A percentile compares a stretch with the other conserved stretches of the same genome.
These are phyloP conservation scores for Petaurus breviceps DNA, from an alignment of 2,113 vertebrate genomes.

Conservation along the genomic window DNA sequence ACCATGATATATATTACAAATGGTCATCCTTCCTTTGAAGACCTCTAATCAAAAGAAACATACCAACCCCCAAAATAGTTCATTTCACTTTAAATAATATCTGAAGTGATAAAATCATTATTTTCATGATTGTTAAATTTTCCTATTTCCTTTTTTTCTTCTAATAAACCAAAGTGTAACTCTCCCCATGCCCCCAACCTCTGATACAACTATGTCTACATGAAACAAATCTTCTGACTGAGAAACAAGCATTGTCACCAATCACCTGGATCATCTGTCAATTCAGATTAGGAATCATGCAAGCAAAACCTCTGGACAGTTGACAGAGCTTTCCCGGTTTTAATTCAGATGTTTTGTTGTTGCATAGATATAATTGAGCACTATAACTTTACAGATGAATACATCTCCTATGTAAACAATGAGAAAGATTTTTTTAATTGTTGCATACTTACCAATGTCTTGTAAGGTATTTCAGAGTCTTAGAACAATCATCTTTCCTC, in stretches of 20 bases:
- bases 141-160: neutral
- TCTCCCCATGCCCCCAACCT: too few relatives aligned
- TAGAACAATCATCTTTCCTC: neutral
- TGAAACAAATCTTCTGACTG: neutral
- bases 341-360: neutral
- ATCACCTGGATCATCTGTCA: neutral
- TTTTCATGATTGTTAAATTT: neutral
- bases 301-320: constrained; percentile 1
- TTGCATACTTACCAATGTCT: neutral
- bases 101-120: neutral
- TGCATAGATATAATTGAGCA: neutral
- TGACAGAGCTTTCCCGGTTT: neutral
- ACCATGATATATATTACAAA: neutral
- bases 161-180: neutral
- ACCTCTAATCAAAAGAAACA: neutral
- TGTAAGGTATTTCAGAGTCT: neutral
- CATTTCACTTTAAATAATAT: neutral
- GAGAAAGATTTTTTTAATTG: neutral
- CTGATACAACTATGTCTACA: neutral
- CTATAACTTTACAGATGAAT: neutral
- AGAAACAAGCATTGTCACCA: neutral
- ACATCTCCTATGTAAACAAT: neutral
- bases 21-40: neutral
- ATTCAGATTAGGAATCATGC: neutral
- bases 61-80: neutral